Evolutionary conservation across 2,888 invertebrate genomes (phyloP).

Genomic region (Eristalis tenax): DNA sequence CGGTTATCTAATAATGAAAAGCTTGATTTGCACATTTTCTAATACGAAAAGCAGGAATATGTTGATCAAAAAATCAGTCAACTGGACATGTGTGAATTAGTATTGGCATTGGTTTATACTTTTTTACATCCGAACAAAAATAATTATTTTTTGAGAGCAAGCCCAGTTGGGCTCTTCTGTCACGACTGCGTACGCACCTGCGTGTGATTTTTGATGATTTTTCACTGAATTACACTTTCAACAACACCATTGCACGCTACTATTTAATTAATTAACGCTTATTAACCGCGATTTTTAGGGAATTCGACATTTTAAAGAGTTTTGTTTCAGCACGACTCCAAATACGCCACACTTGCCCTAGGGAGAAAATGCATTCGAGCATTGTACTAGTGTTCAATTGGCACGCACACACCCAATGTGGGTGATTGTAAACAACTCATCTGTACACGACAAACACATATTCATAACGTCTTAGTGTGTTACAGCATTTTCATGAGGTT

Average conservation of each 20-base stretch:
- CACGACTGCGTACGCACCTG: conserved; percentile 98
- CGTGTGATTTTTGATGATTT: conserved; percentile 84
- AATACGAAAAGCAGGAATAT: not conserved
- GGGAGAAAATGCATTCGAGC: conserved; percentile 72
- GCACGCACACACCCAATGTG: conserved; percentile 62
- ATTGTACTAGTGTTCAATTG: conserved; percentile 55
- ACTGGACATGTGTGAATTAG: conserved; percentile 28
- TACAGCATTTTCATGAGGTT: conserved; percentile 63
- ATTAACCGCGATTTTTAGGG: conserved; percentile 73
- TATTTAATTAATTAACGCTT: conserved; percentile 69
- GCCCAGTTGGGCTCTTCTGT: conserved; percentile 92
- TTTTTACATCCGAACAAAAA: conserved; percentile 65
- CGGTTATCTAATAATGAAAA: conserved; percentile 67
- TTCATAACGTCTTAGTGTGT: conserved; percentile 26
- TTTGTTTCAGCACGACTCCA: conserved; percentile 73
- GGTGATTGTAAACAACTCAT: conserved; percentile 73
- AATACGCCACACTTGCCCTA: conserved; percentile 74
- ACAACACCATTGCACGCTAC: conserved; percentile 72
- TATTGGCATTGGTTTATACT: conserved; percentile 61
- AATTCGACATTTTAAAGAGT: conserved; percentile 75
- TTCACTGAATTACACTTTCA: conserved; percentile 74
- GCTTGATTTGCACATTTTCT: conserved; percentile 20
- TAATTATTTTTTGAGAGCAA: conserved; percentile 84
- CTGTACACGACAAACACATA: conserved; percentile 45
- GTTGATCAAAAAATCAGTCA: not conserved